phyloP scores from a whole-genome alignment of 2,797 vertebrate genomes.

The Dicrostonyx torquatus region DNA sequence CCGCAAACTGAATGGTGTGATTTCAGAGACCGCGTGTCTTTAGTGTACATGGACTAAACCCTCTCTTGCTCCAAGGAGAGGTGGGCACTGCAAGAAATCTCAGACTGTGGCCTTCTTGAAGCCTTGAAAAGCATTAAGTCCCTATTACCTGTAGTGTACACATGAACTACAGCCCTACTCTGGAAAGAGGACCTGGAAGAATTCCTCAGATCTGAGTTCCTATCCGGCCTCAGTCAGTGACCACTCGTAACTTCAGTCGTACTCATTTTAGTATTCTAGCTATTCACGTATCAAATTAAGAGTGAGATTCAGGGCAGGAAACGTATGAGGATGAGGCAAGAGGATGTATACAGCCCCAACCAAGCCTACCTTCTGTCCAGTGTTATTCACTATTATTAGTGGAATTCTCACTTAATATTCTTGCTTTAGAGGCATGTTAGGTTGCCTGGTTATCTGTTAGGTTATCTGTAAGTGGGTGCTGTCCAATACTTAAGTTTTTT shows the following conservation, averaged over 20 bases:
- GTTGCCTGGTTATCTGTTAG: neutral
- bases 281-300: neutral
- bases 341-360: neutral
- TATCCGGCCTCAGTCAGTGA: neutral
- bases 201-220: neutral
- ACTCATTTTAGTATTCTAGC: neutral
- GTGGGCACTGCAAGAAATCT: neutral
- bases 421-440: neutral
- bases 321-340: neutral
- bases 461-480: neutral
- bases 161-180: neutral
- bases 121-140: no score
- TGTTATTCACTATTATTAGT: neutral
- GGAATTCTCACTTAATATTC: neutral
- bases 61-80: neutral
- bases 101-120: neutral
- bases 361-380: neutral
- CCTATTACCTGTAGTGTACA: accelerated
- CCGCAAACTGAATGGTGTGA: neutral
- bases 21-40: neutral
- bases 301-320: neutral
- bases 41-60: accelerated
- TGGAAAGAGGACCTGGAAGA: neutral
- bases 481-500: neutral
- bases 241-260: accelerated